phyloP scores from a whole-genome alignment of 2,888 invertebrate genomes.

The Eubasilissa splendida region DNA sequence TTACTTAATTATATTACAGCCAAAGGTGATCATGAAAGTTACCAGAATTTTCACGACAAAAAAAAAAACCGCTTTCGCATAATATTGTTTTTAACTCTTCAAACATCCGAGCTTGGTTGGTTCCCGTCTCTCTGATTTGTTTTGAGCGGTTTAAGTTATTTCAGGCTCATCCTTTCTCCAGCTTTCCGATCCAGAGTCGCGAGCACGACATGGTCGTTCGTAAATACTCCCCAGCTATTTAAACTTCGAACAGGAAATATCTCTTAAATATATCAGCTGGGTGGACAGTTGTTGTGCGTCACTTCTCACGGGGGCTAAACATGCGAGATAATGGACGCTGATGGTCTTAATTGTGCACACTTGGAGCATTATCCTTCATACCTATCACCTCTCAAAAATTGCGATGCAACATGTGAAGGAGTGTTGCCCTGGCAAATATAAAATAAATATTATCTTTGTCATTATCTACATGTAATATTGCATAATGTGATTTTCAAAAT shows the following conservation, averaged over 20 bases:
- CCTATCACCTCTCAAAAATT: too few relatives aligned
- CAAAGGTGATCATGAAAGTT: too few relatives aligned
- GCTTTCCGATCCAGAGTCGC: slow-evolving; percentile 14
- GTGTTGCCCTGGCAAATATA: too few relatives aligned
- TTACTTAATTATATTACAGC: too few relatives aligned
- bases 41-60: too few relatives aligned
- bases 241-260: slow-evolving; percentile 37
- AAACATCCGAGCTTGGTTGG: not conserved
- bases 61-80: not conserved
- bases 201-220: slow-evolving; percentile 8
- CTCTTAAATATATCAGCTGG: slow-evolving; percentile 48
- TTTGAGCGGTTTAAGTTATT: slow-evolving; percentile 27
- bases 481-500: too few relatives aligned
- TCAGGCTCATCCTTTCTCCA: slow-evolving; percentile 8
- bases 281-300: slow-evolving; percentile 26
- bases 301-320: slow-evolving; percentile 23
- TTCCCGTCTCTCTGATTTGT: not conserved
- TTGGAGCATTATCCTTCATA: too few relatives aligned
- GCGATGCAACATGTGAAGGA: too few relatives aligned
- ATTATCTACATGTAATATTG: too few relatives aligned
- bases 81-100: not conserved
- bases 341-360: not conserved
- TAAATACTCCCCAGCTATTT: slow-evolving; percentile 36
- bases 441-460: too few relatives aligned
- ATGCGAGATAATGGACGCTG: slow-evolving; percentile 1